These are phyloP conservation scores for Melanerpes formicivorus DNA, from an alignment of 2,113 vertebrate genomes.

Conservation along the genomic window DNA sequence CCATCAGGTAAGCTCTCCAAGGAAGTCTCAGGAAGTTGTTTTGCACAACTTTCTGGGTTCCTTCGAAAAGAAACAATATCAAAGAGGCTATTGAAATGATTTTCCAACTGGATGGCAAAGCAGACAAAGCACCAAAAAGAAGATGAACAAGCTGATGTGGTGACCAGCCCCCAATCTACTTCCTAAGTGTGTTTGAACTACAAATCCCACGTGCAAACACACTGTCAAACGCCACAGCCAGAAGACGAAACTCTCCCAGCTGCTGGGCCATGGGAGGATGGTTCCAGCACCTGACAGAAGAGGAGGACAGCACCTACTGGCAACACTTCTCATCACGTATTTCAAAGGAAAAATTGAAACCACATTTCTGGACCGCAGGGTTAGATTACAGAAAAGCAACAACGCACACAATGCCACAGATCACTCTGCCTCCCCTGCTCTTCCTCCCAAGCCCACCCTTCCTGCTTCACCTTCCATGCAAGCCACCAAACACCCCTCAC, in stretches of 20 bases:
- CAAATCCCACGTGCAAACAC: slow-evolving; percentile 25
- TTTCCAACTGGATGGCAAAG: not conserved
- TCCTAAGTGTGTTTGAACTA: not conserved
- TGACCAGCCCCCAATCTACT: not conserved
- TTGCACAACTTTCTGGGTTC: not conserved
- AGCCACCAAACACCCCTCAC: not conserved
- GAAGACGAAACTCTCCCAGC: not conserved
- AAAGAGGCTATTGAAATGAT: not conserved
- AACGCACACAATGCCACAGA: not conserved
- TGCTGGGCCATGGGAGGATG: not conserved
- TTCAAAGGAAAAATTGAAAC: slow-evolving; percentile 62
- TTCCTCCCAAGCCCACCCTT: not conserved
- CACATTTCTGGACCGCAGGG: slow-evolving; percentile 35
- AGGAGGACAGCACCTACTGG: not conserved
- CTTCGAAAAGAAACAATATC: not conserved
- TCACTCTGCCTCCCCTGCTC: not conserved
- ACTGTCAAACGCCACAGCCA: slow-evolving; percentile 7
- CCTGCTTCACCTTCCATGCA: not conserved
- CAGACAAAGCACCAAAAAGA: not conserved
- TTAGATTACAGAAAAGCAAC: not conserved
- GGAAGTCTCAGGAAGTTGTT: not conserved
- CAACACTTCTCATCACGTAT: not conserved
- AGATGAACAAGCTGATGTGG: not conserved
- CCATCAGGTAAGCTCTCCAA: not conserved
- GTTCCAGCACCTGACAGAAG: not conserved